These are phyloP conservation scores for Nannoperca obscura DNA, from an alignment of 2,797 vertebrate genomes.

Conservation along the genomic window DNA sequence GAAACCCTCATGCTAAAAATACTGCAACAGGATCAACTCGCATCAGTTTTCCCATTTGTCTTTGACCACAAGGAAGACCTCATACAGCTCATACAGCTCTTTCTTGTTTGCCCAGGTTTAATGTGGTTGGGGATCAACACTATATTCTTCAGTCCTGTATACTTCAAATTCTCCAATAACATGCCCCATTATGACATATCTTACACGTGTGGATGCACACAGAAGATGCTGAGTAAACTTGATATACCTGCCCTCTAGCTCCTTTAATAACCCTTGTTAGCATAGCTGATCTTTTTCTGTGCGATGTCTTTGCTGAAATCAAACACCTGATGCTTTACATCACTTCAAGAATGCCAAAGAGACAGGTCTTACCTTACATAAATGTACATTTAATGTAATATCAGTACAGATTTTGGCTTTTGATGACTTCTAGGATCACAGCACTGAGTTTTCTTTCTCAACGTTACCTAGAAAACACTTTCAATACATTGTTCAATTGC, in stretches of 20 bases:
- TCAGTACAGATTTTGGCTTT: not conserved
- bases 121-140: conserved; percentile 81
- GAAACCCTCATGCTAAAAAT: not conserved
- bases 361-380: conserved; percentile 57
- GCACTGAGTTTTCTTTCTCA: not conserved
- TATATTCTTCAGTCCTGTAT: conserved; percentile 66
- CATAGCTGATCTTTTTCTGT: not conserved
- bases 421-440: not conserved
- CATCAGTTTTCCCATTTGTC: conserved; percentile 82
- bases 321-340: not conserved
- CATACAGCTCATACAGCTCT: conserved; percentile 83
- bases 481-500: not conserved
- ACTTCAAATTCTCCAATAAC: not conserved
- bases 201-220: not conserved
- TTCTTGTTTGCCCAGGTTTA: conserved; percentile 69
- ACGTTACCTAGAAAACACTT: not conserved
- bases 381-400: not conserved
- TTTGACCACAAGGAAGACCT: conserved; percentile 74
- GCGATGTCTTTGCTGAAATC: not conserved
- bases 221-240: conserved; percentile 4
- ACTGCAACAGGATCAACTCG: conserved; percentile 52
- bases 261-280: not conserved
- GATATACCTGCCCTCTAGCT: conserved; percentile 45
- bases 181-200: not conserved
- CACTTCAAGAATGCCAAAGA: not conserved